Evolutionary conservation across 2,888 invertebrate species (phyloP), one percentile per base, ranked within the genome.

Genomic region (Arenicola marina): DNA sequence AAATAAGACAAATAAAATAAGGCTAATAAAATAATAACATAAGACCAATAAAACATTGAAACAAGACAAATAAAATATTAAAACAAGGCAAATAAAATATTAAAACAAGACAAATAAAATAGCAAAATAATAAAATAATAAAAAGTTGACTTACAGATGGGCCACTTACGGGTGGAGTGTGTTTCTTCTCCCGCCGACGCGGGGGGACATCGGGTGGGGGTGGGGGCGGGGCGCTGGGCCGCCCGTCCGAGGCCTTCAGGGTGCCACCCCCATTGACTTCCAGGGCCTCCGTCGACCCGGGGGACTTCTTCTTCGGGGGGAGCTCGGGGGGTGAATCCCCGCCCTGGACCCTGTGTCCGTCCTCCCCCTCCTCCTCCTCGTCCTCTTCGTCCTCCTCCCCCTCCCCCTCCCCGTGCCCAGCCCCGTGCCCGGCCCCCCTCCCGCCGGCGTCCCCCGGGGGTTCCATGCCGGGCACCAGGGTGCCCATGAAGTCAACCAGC

Each of bases 291-390:
- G 29, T 7, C 26, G n/a, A n/a, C n/a, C n/a, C n/a, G 11, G 11
- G 53, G 29, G 29, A 15, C 32, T 32, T 53, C 15, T 7, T 26
- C 31, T 61, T 61, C 4, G 61, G 61, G 11, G 61, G 61, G n/a
- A 61, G 15, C 26, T 51, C 61, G 28, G 61, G 61, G 32, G 61
- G 61, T 15, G 29, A 31, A n/a, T 89, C 89, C 46, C 72, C 75
- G 48, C 48, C 48, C n/a, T n/a, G n/a, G n/a, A n/a, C n/a, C n/a
- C n/a, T n/a, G n/a, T n/a, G n/a, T n/a, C n/a, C n/a, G n/a, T n/a
- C n/a, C n/a, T n/a, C n/a, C n/a, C n/a, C n/a, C n/a, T n/a, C n/a
- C n/a, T n/a, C n/a, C n/a, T n/a, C n/a, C n/a, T n/a, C n/a, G n/a
- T n/a, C n/a, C n/a, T n/a, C n/a, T n/a, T n/a, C n/a, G n/a, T n/a